phyloP scores from a whole-genome alignment of 2,113 vertebrate genomes.

The Triplophysa tibetana region DNA sequence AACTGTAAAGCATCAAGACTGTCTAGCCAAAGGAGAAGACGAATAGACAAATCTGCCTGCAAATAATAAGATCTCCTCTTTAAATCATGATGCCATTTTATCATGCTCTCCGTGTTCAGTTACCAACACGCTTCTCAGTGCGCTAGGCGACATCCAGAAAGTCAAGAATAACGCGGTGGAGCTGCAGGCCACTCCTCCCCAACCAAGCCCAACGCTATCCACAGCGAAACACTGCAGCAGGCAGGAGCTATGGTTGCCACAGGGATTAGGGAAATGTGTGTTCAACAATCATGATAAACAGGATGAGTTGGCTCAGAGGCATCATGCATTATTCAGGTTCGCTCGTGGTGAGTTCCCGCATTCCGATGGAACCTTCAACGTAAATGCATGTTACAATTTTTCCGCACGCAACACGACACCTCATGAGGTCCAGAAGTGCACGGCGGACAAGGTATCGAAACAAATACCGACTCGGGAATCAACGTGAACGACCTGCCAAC shows the following conservation, averaged over 20 bases:
- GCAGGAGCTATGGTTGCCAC: constrained; percentile 50
- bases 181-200: constrained; percentile 20
- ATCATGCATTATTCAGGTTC: constrained; percentile 71
- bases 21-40: too few species aligned
- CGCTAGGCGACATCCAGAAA: constrained; percentile 22
- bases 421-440: constrained; percentile 14
- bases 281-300: constrained; percentile 69
- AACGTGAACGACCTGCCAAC: constrained; percentile 33
- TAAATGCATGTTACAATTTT: constrained; percentile 40
- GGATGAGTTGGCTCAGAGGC: constrained; percentile 62
- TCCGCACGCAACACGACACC: constrained; percentile 26
- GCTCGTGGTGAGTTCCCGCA: constrained; percentile 48
- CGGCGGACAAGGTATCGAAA: neutral
- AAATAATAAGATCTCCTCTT: neutral
- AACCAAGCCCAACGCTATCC: constrained; percentile 22
- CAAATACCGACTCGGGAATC: constrained; percentile 39
- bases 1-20: too few species aligned
- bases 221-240: constrained; percentile 23
- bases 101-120: neutral
- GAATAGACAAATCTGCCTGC: neutral
- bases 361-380: constrained; percentile 38
- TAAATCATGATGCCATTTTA: too few species aligned
- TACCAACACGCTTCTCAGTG: too few species aligned
- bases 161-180: constrained; percentile 12
- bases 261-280: constrained; percentile 68